Evolutionary conservation across 1,140 invertebrate genomes (phyloP).

Genomic region (Cotesia chilonis): DNA sequence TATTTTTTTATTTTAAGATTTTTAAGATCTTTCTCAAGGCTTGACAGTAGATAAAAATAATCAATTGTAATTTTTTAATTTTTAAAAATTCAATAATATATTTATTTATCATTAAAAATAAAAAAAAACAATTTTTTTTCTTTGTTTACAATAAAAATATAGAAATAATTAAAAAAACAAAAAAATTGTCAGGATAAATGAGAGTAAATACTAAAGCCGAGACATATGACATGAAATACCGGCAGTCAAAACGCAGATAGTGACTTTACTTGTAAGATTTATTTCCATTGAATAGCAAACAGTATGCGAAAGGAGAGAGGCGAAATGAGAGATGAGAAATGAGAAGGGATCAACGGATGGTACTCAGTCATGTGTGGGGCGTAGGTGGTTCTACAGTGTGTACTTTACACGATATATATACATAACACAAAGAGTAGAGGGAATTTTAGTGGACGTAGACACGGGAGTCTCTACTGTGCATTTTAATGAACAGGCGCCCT

Average conservation of each 20-base stretch:
- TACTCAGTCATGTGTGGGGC: not conserved
- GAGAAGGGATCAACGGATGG: slow-evolving; percentile 1
- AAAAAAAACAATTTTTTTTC: too few species aligned
- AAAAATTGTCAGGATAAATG: too few species aligned
- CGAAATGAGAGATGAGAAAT: not conserved
- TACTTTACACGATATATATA: not conserved
- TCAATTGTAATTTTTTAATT: too few species aligned
- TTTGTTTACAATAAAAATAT: too few species aligned
- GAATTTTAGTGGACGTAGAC: slow-evolving; percentile 31
- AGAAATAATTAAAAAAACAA: too few species aligned
- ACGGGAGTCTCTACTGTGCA: slow-evolving; percentile 40
- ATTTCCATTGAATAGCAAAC: slow-evolving; percentile 8
- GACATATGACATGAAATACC: too few species aligned
- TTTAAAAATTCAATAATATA: too few species aligned
- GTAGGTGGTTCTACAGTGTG: not conserved
- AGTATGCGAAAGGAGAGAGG: not conserved
- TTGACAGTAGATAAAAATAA: too few species aligned
- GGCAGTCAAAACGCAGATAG: not conserved
- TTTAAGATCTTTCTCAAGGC: too few species aligned
- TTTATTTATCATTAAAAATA: too few species aligned
- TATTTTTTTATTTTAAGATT: too few species aligned
- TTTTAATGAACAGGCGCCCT: slow-evolving; percentile 50
- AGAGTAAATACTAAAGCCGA: too few species aligned
- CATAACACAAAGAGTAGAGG: not conserved
- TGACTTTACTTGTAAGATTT: not conserved